Conservation (phyloP, 2,113 vertebrate species). For the Balaenoptera acutorostrata region DNA sequence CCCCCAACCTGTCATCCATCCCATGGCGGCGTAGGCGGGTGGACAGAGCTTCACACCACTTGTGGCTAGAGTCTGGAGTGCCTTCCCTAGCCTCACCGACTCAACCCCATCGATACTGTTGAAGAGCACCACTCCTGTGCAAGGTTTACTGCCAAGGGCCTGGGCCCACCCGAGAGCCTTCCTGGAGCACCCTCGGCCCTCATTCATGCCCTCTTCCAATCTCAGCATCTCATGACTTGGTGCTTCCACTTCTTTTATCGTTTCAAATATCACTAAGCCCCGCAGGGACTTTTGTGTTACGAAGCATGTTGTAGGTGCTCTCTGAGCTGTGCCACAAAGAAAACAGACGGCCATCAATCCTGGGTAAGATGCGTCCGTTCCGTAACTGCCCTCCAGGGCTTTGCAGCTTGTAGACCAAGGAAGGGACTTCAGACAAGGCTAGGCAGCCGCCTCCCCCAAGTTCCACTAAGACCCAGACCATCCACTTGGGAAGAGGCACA, state of each 20-base stretch:
- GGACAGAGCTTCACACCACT: neutral
- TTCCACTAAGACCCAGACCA: neutral
- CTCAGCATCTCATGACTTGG: neutral
- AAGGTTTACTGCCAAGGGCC: neutral
- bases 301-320: neutral
- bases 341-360: neutral
- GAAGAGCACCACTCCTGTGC: neutral
- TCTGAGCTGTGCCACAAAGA: neutral
- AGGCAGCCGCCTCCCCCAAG: neutral
- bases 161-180: fast-evolving
- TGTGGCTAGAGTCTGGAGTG: fast-evolving
- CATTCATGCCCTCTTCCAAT: neutral
- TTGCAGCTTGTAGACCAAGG: neutral
- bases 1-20: neutral
- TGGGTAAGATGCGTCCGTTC: neutral
- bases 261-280: neutral
- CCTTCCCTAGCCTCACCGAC: neutral
- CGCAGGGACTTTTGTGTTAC: neutral
- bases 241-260: neutral
- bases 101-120: neutral
- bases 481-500: neutral
- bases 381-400: neutral
- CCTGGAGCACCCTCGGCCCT: neutral
- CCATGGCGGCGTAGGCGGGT: neutral
- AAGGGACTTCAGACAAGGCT: neutral